A percentile compares a stretch with the other conserved stretches of the same genome.
Evolutionary conservation across 2,113 vertebrate species (phyloP).

Genomic region (Crotalus helleri): DNA sequence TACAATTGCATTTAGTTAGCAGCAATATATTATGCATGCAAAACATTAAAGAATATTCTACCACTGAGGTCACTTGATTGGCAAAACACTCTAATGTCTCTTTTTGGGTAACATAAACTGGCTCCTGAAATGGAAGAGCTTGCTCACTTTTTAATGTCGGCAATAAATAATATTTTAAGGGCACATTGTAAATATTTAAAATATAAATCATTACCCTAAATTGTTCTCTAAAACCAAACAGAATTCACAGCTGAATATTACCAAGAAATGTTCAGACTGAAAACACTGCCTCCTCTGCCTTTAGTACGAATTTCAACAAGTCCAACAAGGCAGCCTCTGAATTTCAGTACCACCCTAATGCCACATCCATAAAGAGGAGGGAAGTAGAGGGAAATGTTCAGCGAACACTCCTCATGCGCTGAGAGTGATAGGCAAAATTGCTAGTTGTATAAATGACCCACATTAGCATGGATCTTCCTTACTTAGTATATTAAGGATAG

Average conservation of each 20-base stretch:
- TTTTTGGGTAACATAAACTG: slow-evolving; percentile 23
- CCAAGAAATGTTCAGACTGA: background rate
- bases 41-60: slow-evolving; percentile 21
- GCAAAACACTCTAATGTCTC: slow-evolving; percentile 33
- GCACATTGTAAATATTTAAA: background rate
- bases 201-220: background rate
- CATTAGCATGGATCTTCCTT: background rate
- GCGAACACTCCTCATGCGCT: background rate
- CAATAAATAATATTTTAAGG: background rate
- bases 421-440: background rate
- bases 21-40: background rate
- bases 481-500: background rate
- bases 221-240: background rate
- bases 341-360: background rate
- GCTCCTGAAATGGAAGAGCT: background rate
- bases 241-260: slow-evolving; percentile 19
- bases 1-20: background rate
- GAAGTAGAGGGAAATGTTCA: background rate
- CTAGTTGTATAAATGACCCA: background rate
- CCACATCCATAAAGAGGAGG: background rate
- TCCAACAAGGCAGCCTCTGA: background rate
- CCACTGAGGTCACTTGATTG: slow-evolving; percentile 28
- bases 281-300: background rate
- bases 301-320: background rate
- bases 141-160: background rate